These are phyloP conservation scores for Rallus crepitans DNA, from an alignment of 2,797 vertebrate species.

Conservation along the genomic window DNA sequence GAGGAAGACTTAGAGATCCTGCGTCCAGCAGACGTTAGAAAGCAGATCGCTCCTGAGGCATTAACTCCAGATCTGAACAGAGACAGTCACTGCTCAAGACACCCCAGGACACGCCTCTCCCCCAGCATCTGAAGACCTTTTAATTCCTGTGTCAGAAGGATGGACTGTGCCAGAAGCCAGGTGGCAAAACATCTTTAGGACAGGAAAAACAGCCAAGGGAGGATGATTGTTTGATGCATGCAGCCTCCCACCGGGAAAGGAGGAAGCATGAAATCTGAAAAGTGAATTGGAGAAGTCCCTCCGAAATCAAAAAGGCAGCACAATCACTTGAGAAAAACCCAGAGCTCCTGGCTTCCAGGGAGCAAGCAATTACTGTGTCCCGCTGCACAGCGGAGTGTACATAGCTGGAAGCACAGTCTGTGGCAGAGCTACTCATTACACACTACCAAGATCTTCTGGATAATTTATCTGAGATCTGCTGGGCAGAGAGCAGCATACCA, in stretches of 20 bases:
- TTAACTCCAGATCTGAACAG: background rate
- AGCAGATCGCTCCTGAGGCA: background rate
- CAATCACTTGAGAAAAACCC: conserved; percentile 9
- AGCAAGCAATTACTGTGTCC: conserved; percentile 21
- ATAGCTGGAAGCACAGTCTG: conserved; percentile 66
- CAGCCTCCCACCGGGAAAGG: background rate
- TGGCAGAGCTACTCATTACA: conserved; percentile 67
- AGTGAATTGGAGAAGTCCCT: background rate
- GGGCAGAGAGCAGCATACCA: conserved; percentile 53
- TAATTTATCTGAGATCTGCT: conserved; percentile 65
- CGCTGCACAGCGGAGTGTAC: conserved; percentile 4
- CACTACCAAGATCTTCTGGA: conserved; percentile 55
- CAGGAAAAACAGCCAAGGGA: background rate
- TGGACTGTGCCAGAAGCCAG: background rate
- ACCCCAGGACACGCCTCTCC: background rate
- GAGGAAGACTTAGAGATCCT: background rate
- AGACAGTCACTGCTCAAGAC: background rate
- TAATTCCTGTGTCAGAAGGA: background rate
- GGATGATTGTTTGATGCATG: background rate
- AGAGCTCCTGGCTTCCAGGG: background rate
- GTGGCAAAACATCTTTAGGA: background rate
- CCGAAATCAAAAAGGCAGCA: background rate
- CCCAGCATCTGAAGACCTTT: background rate
- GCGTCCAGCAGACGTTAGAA: background rate
- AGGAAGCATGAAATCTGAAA: background rate